Evolutionary conservation across 2,797 vertebrate genomes (phyloP).

Genomic region (Psittacula derbiana): DNA sequence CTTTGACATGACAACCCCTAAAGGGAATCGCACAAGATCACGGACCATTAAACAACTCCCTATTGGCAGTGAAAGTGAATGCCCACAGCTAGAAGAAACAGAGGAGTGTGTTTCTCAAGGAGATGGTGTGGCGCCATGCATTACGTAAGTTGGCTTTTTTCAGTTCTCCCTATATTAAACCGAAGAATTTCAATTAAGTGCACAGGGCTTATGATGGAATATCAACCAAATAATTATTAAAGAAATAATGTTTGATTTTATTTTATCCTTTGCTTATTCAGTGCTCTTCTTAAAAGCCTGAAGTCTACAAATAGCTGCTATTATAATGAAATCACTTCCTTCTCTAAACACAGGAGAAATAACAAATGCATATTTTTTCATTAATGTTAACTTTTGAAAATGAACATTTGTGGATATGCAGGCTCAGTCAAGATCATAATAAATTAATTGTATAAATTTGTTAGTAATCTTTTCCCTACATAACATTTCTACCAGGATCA

Average conservation of each 20-base stretch:
- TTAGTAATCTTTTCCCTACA: neutral
- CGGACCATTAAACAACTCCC: constrained; percentile 86
- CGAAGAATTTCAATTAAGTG: accelerated
- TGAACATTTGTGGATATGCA: neutral
- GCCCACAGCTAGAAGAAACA: constrained; percentile 83
- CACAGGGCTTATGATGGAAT: neutral
- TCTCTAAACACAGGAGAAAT: neutral
- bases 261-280: neutral
- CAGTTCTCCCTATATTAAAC: neutral
- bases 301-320: neutral
- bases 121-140: constrained; percentile 81
- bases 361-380: neutral
- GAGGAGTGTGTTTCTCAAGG: constrained; percentile 83
- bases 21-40: constrained; percentile 80
- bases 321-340: neutral
- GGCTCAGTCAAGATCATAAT: neutral
- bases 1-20: constrained; percentile 73
- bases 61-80: constrained; percentile 81
- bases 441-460: neutral
- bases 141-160: constrained; percentile 82
- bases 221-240: neutral
- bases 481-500: neutral
- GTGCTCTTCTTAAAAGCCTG: neutral
- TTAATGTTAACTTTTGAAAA: neutral
- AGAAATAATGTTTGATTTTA: neutral